phyloP scores from a whole-genome alignment of 2,113 vertebrate species.

The Coptodon rendalli region DNA sequence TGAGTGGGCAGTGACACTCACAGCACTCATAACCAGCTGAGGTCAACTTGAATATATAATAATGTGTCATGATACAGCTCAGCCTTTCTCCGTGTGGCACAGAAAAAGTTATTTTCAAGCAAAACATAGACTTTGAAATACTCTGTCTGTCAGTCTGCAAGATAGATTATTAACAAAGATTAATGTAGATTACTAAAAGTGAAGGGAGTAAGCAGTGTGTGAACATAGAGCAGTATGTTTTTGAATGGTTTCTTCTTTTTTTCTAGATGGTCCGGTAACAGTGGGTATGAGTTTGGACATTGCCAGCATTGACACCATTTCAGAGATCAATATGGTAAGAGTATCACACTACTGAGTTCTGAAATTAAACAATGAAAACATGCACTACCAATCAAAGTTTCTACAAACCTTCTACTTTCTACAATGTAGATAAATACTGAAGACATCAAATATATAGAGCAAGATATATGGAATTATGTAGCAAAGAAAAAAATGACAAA shows the following conservation, averaged over 20 bases:
- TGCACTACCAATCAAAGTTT: background rate
- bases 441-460: background rate
- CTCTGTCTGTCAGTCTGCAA: too few relatives aligned
- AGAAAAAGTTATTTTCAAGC: background rate
- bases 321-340: conserved; percentile 91
- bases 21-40: background rate
- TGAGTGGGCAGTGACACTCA: background rate
- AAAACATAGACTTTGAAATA: background rate
- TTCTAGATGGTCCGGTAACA: conserved; percentile 83
- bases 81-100: background rate
- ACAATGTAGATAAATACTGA: background rate
- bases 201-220: background rate
- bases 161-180: background rate
- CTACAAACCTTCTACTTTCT: background rate
- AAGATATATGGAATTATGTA: background rate
- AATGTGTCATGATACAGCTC: background rate
- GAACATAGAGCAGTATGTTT: background rate
- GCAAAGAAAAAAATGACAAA: background rate
- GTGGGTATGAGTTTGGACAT: conserved; percentile 91
- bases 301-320: conserved; percentile 91
- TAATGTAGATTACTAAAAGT: background rate
- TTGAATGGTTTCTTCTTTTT: background rate
- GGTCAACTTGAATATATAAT: background rate
- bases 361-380: background rate
- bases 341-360: background rate